Percentiles rank a stretch among this genome's conserved stretches.
phyloP scores from a whole-genome alignment of 2,888 invertebrate species.

The Athalia circularis region DNA sequence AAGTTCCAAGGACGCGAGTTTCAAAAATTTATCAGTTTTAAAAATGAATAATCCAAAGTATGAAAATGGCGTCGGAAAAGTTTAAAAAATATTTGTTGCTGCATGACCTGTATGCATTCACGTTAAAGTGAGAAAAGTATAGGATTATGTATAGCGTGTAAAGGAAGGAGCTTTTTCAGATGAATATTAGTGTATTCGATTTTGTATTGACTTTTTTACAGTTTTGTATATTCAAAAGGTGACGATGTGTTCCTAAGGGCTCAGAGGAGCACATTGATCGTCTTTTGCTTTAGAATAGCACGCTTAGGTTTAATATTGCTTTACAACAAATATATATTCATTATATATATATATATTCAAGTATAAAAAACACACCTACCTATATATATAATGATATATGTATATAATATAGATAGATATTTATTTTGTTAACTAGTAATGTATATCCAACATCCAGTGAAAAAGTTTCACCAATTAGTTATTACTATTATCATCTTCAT shows the following conservation, averaged over 20 bases:
- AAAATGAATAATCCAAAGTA: no score
- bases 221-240: conserved; percentile 63
- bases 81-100: no score
- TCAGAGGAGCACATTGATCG: conserved; percentile 63
- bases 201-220: conserved; percentile 66
- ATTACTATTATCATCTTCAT: conserved; percentile 19
- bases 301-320: conserved; percentile 56
- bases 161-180: conserved; percentile 51
- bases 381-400: not conserved
- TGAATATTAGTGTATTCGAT: conserved; percentile 61
- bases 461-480: conserved; percentile 22
- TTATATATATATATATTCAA: conserved; percentile 41
- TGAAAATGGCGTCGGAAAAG: no score
- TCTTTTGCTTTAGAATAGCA: conserved; percentile 60
- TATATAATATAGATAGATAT: conserved; percentile 23
- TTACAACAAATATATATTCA: conserved; percentile 46
- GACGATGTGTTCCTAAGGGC: conserved; percentile 64
- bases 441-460: conserved; percentile 34
- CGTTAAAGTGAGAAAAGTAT: conserved; percentile 13
- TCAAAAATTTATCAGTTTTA: no score
- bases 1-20: no score
- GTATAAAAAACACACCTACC: not conserved
- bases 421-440: conserved; percentile 45
- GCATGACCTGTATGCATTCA: conserved; percentile 14
- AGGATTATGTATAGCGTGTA: conserved; percentile 38